Base-by-base conservation (phyloP, 2,113 vertebrate genomes). In the Sinocyclocheilus grahami region DNA sequence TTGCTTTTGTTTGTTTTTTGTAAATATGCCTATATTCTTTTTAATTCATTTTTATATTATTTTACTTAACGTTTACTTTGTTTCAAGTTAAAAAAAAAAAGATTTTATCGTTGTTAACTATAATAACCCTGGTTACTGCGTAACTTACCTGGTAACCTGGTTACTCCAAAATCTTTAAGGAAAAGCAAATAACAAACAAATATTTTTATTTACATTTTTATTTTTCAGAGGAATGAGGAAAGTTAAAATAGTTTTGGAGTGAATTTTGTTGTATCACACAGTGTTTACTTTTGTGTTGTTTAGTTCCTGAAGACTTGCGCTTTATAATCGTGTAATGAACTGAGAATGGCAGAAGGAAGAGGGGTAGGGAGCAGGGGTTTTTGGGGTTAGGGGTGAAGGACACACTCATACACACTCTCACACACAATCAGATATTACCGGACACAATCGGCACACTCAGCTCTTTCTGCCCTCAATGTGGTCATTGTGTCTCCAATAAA, bases 381-480 rank as follows among this genome's bases (percentile, higher is more conserved):
- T 86, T 65, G 30, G 85, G 77, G 65, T 88, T 72, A 87, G 76
- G 69, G 81, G 84, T 71, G 80, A 65, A 65, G 55, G 60, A 86
- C 77, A 46, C 67, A 85, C 78, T 85, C 86, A 82, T 88, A 86
- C 46, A 86, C 27, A 39, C 65, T 58, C 60, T 27, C 74, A 48
- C 42, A 48, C 42, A 51, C 74, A 24, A 9, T 76, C 42, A 74
- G 79, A 51, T 83, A 81, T 51, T 30, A 69, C 75, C 39, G 42
- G 75, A 87, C 78, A 82, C 89, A 88, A 82, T 85, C 74, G 77
- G 63, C 76, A 82, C 87, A 83, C 82, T 85, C 78, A 85, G 78
- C 83, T 84, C 86, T 85, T 89, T 86, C 85, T 16, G 69, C 75
- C 87, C 83, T 94, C 91, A 94, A 93, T 93, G 92, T 89, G 81